Conservation (phyloP, 2,797 vertebrate genomes). For the Acanthis flammea region DNA sequence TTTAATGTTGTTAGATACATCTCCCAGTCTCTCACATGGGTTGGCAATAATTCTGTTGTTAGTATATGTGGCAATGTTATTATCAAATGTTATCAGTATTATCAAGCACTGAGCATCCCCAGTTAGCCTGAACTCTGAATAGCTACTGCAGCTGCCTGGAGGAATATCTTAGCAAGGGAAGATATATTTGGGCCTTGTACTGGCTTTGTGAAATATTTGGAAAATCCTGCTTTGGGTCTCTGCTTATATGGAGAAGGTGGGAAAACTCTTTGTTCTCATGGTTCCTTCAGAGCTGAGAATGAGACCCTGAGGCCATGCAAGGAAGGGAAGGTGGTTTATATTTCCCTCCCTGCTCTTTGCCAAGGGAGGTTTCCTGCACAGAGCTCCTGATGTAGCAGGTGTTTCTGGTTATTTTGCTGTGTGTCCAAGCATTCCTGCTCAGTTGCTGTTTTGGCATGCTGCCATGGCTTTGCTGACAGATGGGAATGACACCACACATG, state of each 20-base stretch:
- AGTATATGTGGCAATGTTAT: background rate
- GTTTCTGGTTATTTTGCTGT: background rate
- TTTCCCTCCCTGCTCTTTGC: background rate
- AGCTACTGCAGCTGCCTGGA: background rate
- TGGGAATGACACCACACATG: background rate
- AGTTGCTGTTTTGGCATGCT: background rate
- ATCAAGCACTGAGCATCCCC: background rate
- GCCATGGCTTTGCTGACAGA: background rate
- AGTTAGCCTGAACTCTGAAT: background rate
- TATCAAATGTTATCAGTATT: background rate
- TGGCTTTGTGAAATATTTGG: background rate
- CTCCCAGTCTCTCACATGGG: background rate
- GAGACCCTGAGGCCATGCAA: background rate
- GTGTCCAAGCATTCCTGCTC: accelerated
- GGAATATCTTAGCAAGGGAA: background rate
- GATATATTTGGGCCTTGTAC: background rate
- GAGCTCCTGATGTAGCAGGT: background rate
- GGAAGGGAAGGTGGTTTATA: background rate
- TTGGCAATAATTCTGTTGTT: background rate
- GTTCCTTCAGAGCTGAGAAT: background rate
- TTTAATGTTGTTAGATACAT: background rate
- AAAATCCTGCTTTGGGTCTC: background rate
- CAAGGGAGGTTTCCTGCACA: background rate
- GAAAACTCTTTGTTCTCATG: background rate
- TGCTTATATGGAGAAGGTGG: background rate